These are phyloP conservation scores for Schizaphis graminum DNA, from an alignment of 2,888 invertebrate species.

Conservation along the genomic window DNA sequence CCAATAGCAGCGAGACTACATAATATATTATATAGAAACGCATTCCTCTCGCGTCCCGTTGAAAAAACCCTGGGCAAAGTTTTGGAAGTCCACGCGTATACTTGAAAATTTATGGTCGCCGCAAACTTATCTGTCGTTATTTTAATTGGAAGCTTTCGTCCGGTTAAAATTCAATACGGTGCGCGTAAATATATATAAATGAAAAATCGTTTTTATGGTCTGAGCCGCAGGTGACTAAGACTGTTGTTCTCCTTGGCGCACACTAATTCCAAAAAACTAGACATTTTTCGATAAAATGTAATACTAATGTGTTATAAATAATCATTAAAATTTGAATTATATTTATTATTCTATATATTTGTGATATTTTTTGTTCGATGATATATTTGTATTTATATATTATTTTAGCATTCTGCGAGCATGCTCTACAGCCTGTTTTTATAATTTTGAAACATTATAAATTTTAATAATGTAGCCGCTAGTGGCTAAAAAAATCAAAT, in stretches of 20 bases:
- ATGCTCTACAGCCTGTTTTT: not conserved
- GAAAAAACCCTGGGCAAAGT: not conserved
- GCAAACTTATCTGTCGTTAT: slow-evolving; percentile 27
- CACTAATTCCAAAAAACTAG: not conserved
- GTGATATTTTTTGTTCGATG: not conserved
- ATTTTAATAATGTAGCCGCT: not conserved
- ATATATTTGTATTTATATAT: not conserved
- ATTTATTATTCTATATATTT: not conserved
- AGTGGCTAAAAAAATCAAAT: not conserved
- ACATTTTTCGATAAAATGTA: not conserved
- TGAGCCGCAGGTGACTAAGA: slow-evolving; percentile 7
- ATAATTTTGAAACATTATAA: not conserved
- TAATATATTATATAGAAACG: not conserved
- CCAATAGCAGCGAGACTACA: not conserved
- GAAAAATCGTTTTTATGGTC: slow-evolving; percentile 6
- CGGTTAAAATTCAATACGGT: slow-evolving; percentile 14
- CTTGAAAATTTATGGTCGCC: not conserved
- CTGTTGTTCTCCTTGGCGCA: not conserved
- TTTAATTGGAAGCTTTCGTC: slow-evolving; percentile 31
- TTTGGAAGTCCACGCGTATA: slow-evolving; percentile 3
- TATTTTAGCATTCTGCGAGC: not conserved
- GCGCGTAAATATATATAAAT: not conserved
- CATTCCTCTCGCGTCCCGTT: slow-evolving; percentile 19
- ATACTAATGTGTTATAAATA: not conserved
- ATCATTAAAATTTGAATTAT: not conserved